Evolutionary conservation across 2,888 invertebrate species (phyloP), one percentile per base, ranked within the genome.

Genomic region (Agonum fuliginosum): DNA sequence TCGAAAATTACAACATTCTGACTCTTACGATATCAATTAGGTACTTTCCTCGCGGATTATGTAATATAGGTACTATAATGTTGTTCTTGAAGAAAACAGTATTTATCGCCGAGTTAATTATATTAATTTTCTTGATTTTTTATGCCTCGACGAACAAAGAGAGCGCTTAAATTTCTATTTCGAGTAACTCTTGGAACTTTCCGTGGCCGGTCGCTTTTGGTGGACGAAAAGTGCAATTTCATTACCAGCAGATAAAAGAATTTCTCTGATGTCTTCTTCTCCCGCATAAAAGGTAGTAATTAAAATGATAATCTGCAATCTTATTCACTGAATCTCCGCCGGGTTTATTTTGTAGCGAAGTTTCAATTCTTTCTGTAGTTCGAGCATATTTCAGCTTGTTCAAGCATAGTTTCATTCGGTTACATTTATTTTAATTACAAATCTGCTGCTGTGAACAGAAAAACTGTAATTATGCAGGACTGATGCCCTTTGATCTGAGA

Each of bases 211-310:
- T 37, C 67, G 67, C 24, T 65, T 65, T 65, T 37, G 19, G 67
- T 43, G 22, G 41, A 67, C n/a, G n/a, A n/a, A 74, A 43, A 73
- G 37, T 74, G 20, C 74, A 74, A 74, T 74, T 74, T 74, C 74
- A 74, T 74, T 74, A 74, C 74, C 65, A 74, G 74, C 48, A 74
- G 74, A 74, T 74, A 74, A 65, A 74, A 65, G 74, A 74, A 74
- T 74, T 74, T 30, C 65, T 22, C 62, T 51, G 65, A 46, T 65
- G 73, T 54, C 54, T 73, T n/a, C 41, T n/a, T n/a, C 24, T 48
- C 43, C 43, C 24, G 65, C 65, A 74, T 74, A 65, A 74, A 74
- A 74, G 74, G 27, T 65, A 65, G 65, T 74, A 74, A 74, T 74
- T 74, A 74, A 74, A 65, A 74, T 74, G 74, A 74, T 74, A 74